Base-by-base conservation (phyloP, 2,888 invertebrate genomes). In the Zele albiditarsus region DNA sequence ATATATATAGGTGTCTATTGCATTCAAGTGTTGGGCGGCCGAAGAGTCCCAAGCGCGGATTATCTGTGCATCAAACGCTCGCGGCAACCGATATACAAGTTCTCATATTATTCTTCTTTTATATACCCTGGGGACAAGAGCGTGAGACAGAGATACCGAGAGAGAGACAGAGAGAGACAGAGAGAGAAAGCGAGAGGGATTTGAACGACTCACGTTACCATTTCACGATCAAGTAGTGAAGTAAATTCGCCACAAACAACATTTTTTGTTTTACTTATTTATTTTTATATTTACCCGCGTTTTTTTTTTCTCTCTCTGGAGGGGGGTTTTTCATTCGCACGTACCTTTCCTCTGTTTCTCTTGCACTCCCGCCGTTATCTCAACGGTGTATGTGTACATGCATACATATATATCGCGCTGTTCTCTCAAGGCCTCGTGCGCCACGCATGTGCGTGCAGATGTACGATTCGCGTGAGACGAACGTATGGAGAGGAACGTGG, bases 1-100 rank as follows among this genome's bases (percentile, higher is more conserved):
- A 31, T 66, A 25, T 42, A 58, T 62, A 63, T 67, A 67, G 67
- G 67, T 67, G 67, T 67, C 67, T 67, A 60, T 49, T 42, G 46
- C 42, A 31, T 49, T 31, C 14, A 20, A 28, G 57, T 28, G 67
- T 38, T 46, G 46, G 49, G 68, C 46, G 28, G 53, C 46, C 23
- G 53, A 60, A 57, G 20, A 42, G 33, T 33, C 28, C 73, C 73
- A 75, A 68, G 66, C 57, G 83, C 67, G 83, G 82, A 83, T 83
- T 83, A 84, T 84, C 83, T 82, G 82, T 79, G 80, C 82, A 84
- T 84, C 83, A 83, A 84, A 84, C 80, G 53, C 83, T 83, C 80
- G 81, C 81, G 82, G 83, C 84, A 82, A 84, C 82, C 82, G 83
- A 83, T 84, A 53, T 53, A 83, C 83, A 79, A 80, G 83, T 83